Evolutionary conservation across 2,113 vertebrate species (phyloP).

Genomic region (Chascanopsetta lugubris): DNA sequence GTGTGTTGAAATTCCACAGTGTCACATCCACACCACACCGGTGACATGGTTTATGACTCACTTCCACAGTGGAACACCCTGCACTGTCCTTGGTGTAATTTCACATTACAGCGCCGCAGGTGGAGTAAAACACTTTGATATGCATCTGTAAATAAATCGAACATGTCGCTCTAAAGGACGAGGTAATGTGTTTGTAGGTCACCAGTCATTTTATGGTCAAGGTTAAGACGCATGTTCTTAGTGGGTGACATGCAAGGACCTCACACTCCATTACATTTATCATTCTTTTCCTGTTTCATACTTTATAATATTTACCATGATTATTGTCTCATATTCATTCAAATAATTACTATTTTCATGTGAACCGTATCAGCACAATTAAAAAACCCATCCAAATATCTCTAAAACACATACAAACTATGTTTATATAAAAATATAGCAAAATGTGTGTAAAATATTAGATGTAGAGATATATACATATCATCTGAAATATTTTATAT

Average conservation of each 20-base stretch:
- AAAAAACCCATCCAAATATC: too few species aligned
- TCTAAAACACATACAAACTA: too few species aligned
- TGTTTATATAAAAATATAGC: too few species aligned
- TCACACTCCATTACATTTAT: too few species aligned
- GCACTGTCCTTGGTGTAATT: slow-evolving; percentile 37
- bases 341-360: too few species aligned
- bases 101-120: slow-evolving; percentile 14
- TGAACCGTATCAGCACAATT: too few species aligned
- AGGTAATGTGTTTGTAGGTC: not conserved
- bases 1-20: not conserved
- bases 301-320: too few species aligned
- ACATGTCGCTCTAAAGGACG: slow-evolving; percentile 17
- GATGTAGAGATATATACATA: too few species aligned
- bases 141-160: slow-evolving; percentile 34
- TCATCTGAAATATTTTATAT: too few species aligned
- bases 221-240: slow-evolving; percentile 33
- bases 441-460: too few species aligned
- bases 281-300: too few species aligned
- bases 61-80: not conserved
- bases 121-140: slow-evolving; percentile 30
- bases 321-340: too few species aligned
- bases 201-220: slow-evolving; percentile 22
- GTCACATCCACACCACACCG: not conserved
- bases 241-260: not conserved
- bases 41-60: slow-evolving; percentile 2